Conservation (phyloP, 2,113 vertebrate species). For the Poeciliopsis prolifica region DNA sequence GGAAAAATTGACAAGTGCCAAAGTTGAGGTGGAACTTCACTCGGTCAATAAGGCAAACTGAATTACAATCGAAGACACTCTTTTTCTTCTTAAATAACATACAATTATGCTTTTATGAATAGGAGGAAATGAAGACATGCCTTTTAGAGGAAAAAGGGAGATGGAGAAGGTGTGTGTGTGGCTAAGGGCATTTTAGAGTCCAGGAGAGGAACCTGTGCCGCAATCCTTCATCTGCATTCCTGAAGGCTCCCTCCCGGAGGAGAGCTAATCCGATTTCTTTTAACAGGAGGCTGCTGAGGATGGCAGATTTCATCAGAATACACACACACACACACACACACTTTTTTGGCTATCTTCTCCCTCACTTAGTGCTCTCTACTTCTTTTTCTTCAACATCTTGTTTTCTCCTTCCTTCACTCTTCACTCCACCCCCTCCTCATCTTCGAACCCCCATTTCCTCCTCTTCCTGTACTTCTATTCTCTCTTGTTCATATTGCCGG, state of each 20-base stretch:
- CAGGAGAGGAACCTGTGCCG: conserved; percentile 63
- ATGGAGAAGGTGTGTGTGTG: neutral
- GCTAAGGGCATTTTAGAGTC: conserved; percentile 37
- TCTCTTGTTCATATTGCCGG: conserved; percentile 49
- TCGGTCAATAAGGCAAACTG: conserved; percentile 53
- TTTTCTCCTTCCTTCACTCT: conserved; percentile 18
- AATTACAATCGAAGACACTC: conserved; percentile 42
- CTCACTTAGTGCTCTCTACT: conserved; percentile 3
- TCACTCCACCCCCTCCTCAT: conserved; percentile 41
- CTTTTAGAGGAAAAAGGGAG: conserved; percentile 46
- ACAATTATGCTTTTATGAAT: conserved; percentile 65
- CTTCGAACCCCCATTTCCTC: conserved; percentile 49
- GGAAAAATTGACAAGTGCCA: conserved; percentile 54
- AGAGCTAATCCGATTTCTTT: conserved; percentile 78
- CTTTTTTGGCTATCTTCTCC: conserved; percentile 38
- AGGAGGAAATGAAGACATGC: conserved; percentile 52
- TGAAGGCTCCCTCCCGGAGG: conserved; percentile 73
- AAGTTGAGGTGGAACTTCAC: conserved; percentile 26
- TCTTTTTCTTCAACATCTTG: conserved; percentile 28
- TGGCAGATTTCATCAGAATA: conserved; percentile 76
- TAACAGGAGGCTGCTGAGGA: conserved; percentile 75
- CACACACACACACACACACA: conserved; percentile 27
- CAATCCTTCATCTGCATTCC: conserved; percentile 79
- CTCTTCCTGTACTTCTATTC: conserved; percentile 33
- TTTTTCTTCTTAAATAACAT: conserved; percentile 20